Evolutionary conservation across 1,140 invertebrate genomes (phyloP), one percentile per base, ranked within the genome.

Genomic region (Sycophila sp.): DNA sequence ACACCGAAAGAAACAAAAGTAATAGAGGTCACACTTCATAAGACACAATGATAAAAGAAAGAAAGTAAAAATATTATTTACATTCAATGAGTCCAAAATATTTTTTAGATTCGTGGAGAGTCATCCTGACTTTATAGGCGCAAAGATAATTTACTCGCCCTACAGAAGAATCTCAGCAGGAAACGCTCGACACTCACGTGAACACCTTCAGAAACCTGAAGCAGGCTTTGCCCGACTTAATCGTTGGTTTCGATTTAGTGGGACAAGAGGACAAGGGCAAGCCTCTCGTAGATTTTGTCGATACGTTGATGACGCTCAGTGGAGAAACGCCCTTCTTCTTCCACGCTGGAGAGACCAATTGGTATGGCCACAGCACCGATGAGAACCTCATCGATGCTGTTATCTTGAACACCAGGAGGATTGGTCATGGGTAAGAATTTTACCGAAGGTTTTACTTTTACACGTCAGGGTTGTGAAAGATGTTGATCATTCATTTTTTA

Each of bases 341-440:
- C 76, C 93, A 94, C 78, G 91, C 93, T 0, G 93, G 93, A 2
- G 93, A 94, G 83, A 95, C 94, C 0, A 89, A 93, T 84, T 91
- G 91, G 90, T 89, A 83, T 63, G 91, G 91, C 8, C 79, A 82
- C 0, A 53, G 78, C 0, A 88, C 88, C 0, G 90, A 92, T 80
- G 87, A 91, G 64, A 95, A 95, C 81, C 73, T 95, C 13, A 81
- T 92, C n/a, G 93, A 94, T 80, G 93, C 92, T 10, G 83, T 94
- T 30, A 78, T 93, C 19, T 83, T 95, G 22, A 92, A 92, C 47
- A 87, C 92, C 0, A 89, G 89, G 60, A 87, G 94, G 8, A 60
- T 60, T 28, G 58, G 58, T 26, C 58, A 60, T 19, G 58, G 58
- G 58, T 60, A 42, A 60, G 2, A 22, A 24, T 38, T 26, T 10